Base-by-base conservation (phyloP, 2,797 vertebrate species). In the Lithobates sylvaticus region DNA sequence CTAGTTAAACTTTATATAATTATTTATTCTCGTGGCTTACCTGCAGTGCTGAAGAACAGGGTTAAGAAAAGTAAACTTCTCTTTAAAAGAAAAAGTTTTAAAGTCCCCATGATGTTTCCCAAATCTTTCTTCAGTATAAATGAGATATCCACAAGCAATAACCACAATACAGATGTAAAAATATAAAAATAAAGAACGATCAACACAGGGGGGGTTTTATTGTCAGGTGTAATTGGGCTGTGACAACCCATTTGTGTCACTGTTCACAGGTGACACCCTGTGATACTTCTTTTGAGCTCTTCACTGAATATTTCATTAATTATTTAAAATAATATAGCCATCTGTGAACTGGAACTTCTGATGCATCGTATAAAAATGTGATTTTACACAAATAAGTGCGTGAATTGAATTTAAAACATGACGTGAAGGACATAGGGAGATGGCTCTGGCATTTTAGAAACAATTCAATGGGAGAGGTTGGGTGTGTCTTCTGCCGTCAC, bases 171-270 rank as follows among this genome's bases (percentile, higher is more conserved):
- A 70, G 36, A 39, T 39, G 70, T 39, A 8, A 70, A 54, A 5
- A 78, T 68, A n/a, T 67, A 4, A 50, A 50, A 54, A 54, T 54
- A 23, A 18, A 13, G 78, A 50, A 15, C 2, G 16, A 4, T 70
- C 10, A 1, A 65, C 13, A 27, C 15, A 27, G 7, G 68, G 78
- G 67, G 78, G 78, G 44, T 71, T 81, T 81, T 81, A 81, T 72
- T 26, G 3, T 18, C 21, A 39, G 47, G 3, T 18, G 44, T 71
- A 18, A 34, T n/a, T 44, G 29, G 50, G 7, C 3, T 10, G 32
- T 71, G 78, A 81, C 78, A 61, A 18, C 78, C 32, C 77, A 44
- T 68, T 23, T 61, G 12, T 81, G 78, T 81, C 47, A 81, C 36
- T 34, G 13, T 12, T n/a, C 10, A 16, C 15, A 34, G 78, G 78